These are phyloP conservation scores for Druon quercuslanigerum DNA, from an alignment of 1,140 invertebrate species.

Conservation along the genomic window DNA sequence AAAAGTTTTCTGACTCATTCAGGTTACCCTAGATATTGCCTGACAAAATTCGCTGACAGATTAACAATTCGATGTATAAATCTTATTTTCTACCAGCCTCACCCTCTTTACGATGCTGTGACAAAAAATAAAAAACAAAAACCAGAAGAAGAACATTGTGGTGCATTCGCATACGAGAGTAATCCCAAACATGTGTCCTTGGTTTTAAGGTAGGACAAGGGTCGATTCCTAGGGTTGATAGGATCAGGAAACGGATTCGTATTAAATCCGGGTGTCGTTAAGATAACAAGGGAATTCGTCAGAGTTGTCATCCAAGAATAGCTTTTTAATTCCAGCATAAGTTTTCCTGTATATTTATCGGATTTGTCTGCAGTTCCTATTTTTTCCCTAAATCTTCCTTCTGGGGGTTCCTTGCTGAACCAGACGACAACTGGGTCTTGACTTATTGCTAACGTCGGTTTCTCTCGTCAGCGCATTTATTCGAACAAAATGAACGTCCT, in stretches of 20 bases:
- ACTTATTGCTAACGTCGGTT: slow-evolving; percentile 29
- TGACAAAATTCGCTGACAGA: too few species aligned
- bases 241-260: slow-evolving; percentile 25
- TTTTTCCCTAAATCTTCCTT: slow-evolving; percentile 14
- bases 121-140: too few species aligned
- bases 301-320: slow-evolving; percentile 35
- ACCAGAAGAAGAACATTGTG: neutral
- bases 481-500: slow-evolving; percentile 25
- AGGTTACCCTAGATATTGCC: too few species aligned
- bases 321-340: slow-evolving; percentile 26
- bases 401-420: neutral
- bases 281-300: slow-evolving; percentile 40
- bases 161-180: slow-evolving; percentile 14
- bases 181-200: slow-evolving; percentile 36
- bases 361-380: slow-evolving; percentile 3
- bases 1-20: too few species aligned
- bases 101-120: too few species aligned
- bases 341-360: slow-evolving; percentile 33
- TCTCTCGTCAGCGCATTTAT: slow-evolving; percentile 31
- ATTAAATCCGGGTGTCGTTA: slow-evolving; percentile 35
- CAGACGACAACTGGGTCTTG: slow-evolving; percentile 19
- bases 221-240: slow-evolving; percentile 16
- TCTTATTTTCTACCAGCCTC: too few species aligned
- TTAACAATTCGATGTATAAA: too few species aligned
- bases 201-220: slow-evolving; percentile 30